phyloP scores from a whole-genome alignment of 2,113 vertebrate species.

The Megalops atlanticus region DNA sequence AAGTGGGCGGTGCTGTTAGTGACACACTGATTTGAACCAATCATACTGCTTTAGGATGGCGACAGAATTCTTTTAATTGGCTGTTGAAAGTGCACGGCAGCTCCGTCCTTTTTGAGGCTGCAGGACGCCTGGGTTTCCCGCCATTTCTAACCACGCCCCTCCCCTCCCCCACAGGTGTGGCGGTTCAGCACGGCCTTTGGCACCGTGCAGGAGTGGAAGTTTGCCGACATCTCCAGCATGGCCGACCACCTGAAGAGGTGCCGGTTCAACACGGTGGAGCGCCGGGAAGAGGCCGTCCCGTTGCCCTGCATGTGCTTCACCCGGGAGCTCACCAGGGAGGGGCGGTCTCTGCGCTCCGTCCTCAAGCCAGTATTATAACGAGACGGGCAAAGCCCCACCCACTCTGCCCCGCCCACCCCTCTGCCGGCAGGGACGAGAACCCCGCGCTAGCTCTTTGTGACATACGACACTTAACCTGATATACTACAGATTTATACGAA shows the following conservation, averaged over 20 bases:
- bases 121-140: not conserved
- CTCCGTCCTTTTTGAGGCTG: no score
- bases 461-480: conserved; percentile 72
- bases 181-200: conserved; percentile 97
- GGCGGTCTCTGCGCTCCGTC: conserved; percentile 90
- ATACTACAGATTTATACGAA: conserved; percentile 74
- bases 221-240: conserved; percentile 97
- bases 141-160: not conserved
- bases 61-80: no score
- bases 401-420: conserved; percentile 57
- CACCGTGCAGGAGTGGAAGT: conserved; percentile 96
- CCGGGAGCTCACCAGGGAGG: conserved; percentile 92
- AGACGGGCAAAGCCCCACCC: conserved; percentile 45
- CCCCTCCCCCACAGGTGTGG: conserved; percentile 84
- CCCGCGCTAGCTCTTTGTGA: conserved; percentile 68
- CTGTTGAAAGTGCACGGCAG: no score
- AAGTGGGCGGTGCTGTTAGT: no score
- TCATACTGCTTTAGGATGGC: no score
- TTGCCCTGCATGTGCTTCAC: conserved; percentile 98
- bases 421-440: conserved; percentile 59
- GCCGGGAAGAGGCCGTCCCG: conserved; percentile 88
- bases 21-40: no score
- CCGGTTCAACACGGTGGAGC: conserved; percentile 87
- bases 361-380: conserved; percentile 85
- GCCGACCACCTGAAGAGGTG: conserved; percentile 98